Evolutionary conservation across 1,140 invertebrate species (phyloP).

Genomic region (Drosophila kepulauana): DNA sequence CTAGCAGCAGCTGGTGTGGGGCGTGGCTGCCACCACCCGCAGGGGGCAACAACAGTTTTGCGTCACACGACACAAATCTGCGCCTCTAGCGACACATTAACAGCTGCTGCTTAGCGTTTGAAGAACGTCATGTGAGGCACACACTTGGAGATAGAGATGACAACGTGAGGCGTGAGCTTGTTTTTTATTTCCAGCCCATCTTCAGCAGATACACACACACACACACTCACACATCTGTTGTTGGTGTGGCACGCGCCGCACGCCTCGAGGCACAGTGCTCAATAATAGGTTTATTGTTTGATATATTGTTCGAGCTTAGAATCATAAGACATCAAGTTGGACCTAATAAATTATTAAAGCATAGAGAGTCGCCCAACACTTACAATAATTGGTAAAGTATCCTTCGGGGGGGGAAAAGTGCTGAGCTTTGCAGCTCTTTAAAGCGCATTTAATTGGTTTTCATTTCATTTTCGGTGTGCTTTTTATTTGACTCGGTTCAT

Average conservation of each 20-base stretch:
- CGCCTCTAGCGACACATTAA: constrained; percentile 41
- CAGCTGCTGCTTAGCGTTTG: constrained; percentile 29
- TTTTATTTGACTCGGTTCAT: constrained; percentile 35
- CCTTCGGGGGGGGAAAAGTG: constrained; percentile 15
- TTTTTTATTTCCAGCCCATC: background rate
- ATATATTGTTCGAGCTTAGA: constrained; percentile 60
- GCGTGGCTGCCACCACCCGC: constrained; percentile 11
- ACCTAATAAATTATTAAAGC: constrained; percentile 71
- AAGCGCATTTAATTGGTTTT: constrained; percentile 45
- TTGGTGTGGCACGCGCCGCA: constrained; percentile 55
- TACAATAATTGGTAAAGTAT: constrained; percentile 64
- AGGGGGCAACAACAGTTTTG: background rate
- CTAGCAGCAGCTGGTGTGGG: constrained; percentile 5
- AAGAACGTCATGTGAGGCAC: background rate
- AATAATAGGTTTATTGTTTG: constrained; percentile 77
- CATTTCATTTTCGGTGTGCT: constrained; percentile 11
- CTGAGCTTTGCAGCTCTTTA: constrained; percentile 45
- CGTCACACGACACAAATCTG: constrained; percentile 30
- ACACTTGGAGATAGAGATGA: background rate
- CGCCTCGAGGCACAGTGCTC: constrained; percentile 33
- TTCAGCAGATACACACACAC: constrained; percentile 13
- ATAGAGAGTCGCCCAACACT: constrained; percentile 12
- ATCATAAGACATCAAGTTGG: constrained; percentile 22
- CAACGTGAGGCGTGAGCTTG: background rate
- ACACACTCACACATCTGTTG: constrained; percentile 9